Conservation (phyloP, 2,113 vertebrate genomes). For the Pygoscelis adeliae region DNA sequence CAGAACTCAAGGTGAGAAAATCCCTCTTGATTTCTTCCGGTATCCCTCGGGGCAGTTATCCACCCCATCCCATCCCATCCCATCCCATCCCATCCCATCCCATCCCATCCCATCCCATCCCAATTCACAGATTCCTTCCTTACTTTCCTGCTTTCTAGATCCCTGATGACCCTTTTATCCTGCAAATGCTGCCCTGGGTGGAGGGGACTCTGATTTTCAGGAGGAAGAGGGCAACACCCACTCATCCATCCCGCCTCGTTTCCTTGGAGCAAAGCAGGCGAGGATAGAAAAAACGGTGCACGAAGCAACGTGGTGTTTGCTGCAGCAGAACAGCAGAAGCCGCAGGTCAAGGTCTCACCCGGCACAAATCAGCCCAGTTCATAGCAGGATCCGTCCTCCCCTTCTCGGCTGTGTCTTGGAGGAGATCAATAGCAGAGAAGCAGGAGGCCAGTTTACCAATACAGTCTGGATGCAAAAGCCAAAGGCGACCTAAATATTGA, state of each 20-base stretch:
- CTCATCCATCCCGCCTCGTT: not conserved
- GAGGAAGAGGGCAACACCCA: not conserved
- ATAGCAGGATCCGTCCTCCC: not conserved
- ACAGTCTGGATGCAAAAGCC: not conserved
- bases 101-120: not conserved
- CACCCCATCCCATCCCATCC: not conserved
- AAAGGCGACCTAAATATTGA: not conserved
- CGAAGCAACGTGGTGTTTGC: rapidly evolving
- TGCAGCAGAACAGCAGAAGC: not conserved
- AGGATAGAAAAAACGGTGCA: rapidly evolving
- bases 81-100: no score
- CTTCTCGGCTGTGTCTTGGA: not conserved
- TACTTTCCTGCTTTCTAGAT: not conserved
- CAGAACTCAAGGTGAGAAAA: not conserved
- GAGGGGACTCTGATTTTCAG: not conserved
- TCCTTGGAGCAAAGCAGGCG: not conserved
- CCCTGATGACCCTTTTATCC: not conserved
- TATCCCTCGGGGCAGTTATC: not conserved
- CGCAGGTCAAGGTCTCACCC: not conserved
- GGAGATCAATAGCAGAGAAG: not conserved
- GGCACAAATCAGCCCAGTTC: not conserved
- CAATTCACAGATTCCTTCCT: not conserved
- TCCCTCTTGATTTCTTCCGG: not conserved
- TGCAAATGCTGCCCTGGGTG: not conserved
- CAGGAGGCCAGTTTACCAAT: not conserved